These are phyloP conservation scores for Chrysemys picta DNA, from an alignment of 2,113 vertebrate genomes.

Conservation along the genomic window DNA sequence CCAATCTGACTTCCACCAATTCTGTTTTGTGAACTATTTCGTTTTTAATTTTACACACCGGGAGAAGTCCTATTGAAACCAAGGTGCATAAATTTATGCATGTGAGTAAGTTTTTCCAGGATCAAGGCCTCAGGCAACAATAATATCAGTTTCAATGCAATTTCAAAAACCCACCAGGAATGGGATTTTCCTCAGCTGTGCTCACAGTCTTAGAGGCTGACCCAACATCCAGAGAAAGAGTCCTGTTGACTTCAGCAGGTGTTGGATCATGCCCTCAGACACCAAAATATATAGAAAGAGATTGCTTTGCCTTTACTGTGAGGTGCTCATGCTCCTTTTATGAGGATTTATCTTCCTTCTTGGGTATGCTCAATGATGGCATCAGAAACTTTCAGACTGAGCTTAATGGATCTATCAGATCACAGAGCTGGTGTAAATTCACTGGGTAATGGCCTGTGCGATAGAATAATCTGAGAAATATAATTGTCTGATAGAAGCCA, in stretches of 20 bases:
- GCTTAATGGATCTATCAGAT: neutral
- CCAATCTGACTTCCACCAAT: neutral
- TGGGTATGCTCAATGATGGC: neutral
- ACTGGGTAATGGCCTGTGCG: neutral
- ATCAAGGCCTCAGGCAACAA: neutral
- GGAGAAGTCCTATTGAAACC: neutral
- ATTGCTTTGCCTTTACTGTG: neutral
- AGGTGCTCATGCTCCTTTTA: neutral
- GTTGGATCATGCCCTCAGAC: neutral
- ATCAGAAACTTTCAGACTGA: constrained; percentile 29
- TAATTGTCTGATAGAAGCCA: neutral
- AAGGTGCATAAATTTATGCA: neutral
- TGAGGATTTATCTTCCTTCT: neutral
- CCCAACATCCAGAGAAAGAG: constrained; percentile 11
- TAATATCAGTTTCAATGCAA: neutral
- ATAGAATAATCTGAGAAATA: neutral
- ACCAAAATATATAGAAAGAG: neutral
- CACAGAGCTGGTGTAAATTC: constrained; percentile 15
- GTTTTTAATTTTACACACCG: neutral
- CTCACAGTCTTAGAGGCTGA: constrained; percentile 48
- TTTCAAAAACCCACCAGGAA: constrained; percentile 13
- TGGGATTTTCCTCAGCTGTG: constrained; percentile 15
- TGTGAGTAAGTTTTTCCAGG: neutral
- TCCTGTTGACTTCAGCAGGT: neutral
- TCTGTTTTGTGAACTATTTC: neutral